phyloP scores from a whole-genome alignment of 2,113 vertebrate species.

The Oncorhynchus gorbuscha region DNA sequence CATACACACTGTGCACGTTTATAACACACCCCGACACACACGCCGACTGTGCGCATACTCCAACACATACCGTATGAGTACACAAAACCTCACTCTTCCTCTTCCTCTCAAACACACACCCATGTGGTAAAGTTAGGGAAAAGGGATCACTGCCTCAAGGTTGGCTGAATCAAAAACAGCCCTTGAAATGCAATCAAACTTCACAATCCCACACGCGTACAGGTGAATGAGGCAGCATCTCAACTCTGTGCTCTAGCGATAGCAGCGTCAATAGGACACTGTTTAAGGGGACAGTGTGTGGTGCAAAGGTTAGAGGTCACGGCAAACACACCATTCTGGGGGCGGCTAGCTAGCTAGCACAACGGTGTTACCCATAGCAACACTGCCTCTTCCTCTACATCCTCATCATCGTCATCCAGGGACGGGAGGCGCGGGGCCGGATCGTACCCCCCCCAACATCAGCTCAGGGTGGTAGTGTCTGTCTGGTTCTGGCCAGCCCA shows the following conservation, averaged over 20 bases:
- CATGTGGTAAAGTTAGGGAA: background rate
- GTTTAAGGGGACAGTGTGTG: background rate
- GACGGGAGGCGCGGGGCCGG: slow-evolving; percentile 26
- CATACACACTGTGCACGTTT: background rate
- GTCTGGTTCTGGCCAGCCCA: slow-evolving; percentile 24
- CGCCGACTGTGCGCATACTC: background rate
- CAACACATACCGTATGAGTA: slow-evolving; percentile 28
- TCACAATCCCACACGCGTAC: background rate
- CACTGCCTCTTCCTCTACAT: slow-evolving; percentile 67
- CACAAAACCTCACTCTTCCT: background rate
- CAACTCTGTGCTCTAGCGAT: background rate
- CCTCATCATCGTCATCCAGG: slow-evolving; percentile 58
- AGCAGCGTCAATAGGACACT: background rate
- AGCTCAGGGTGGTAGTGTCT: slow-evolving; percentile 52
- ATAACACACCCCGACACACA: background rate
- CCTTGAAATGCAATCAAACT: background rate
- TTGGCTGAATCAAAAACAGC: background rate
- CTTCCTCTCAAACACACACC: background rate
- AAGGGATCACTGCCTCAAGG: background rate
- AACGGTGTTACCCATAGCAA: slow-evolving; percentile 73
- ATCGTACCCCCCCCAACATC: slow-evolving; percentile 36
- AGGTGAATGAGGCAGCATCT: background rate
- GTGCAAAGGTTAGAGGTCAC: slow-evolving; percentile 31
- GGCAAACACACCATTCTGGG: slow-evolving; percentile 48
- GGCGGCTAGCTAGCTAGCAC: slow-evolving; percentile 32